Conservation (phyloP, 1,140 invertebrate species). For the Asobara japonica region DNA sequence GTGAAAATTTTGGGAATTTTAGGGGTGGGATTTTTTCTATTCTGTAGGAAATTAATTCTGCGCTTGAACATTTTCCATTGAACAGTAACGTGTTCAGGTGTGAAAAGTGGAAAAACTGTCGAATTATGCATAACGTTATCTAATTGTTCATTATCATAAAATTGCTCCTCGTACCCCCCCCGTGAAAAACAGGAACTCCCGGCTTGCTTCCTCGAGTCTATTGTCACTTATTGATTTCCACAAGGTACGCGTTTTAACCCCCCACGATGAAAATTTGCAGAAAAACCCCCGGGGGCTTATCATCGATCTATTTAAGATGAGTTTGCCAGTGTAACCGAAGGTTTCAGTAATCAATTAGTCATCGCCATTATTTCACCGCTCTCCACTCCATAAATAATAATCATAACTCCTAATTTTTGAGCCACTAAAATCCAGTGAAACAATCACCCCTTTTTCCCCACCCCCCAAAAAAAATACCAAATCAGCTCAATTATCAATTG, state of each 20-base stretch:
- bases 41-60: not conserved
- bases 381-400: no score
- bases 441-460: no score
- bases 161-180: not conserved
- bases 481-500: no score
- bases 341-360: not conserved
- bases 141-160: not conserved
- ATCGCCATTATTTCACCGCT: no score
- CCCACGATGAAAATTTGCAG: constrained; percentile 7
- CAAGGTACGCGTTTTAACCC: constrained; percentile 38
- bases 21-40: no score
- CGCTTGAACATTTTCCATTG: not conserved
- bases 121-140: not conserved
- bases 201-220: constrained; percentile 38
- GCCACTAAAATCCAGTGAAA: no score
- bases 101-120: not conserved
- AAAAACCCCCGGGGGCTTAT: not conserved
- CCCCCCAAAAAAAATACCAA: no score
- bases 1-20: no score
- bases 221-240: constrained; percentile 54
- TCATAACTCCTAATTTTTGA: no score
- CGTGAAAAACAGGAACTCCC: not conserved
- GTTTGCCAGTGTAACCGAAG: not conserved
- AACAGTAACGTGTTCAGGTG: not conserved
- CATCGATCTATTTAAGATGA: constrained; percentile 3